A percentile compares a stretch with the other conserved stretches of the same genome.
phyloP scores from a whole-genome alignment of 2,888 invertebrate genomes.

The Drosophila cognata region DNA sequence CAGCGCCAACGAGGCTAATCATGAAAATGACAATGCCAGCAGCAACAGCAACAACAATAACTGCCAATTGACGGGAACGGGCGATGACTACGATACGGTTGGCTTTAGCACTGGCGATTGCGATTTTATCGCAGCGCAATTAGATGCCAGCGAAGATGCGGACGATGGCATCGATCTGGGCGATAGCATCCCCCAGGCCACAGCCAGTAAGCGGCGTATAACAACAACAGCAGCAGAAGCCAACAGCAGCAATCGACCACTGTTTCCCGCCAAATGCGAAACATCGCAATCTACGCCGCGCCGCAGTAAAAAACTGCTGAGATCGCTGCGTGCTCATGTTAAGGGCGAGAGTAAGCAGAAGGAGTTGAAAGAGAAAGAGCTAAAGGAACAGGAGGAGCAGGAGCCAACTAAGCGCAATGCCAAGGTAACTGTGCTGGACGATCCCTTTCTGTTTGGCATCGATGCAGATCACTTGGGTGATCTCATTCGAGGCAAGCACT shows the following conservation, averaged over 20 bases:
- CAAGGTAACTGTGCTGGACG: constrained; percentile 84
- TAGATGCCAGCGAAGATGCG: constrained; percentile 75
- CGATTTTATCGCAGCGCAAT: constrained; percentile 78
- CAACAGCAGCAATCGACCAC: constrained; percentile 53
- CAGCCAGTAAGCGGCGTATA: constrained; percentile 20
- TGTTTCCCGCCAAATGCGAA: constrained; percentile 79
- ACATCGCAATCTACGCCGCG: constrained; percentile 55
- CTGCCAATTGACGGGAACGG: constrained; percentile 68
- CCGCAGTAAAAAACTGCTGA: constrained; percentile 81
- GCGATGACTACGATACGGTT: constrained; percentile 74
- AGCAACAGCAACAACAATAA: constrained; percentile 53
- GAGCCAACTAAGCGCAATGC: constrained; percentile 82
- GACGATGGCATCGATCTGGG: constrained; percentile 78
- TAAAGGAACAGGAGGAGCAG: constrained; percentile 25
- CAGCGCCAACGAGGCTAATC: constrained; percentile 75
- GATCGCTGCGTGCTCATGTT: constrained; percentile 81
- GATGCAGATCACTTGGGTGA: constrained; percentile 83
- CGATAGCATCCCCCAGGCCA: constrained; percentile 42
- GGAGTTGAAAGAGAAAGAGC: constrained; percentile 26
- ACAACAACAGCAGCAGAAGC: constrained; percentile 19
- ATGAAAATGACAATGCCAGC: constrained; percentile 74
- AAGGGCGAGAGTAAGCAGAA: constrained; percentile 64
- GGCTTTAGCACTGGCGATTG: constrained; percentile 59
- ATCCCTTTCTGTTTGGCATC: constrained; percentile 85
- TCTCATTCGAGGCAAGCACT: constrained; percentile 72